These are phyloP conservation scores for Syrphus vitripennis DNA, from an alignment of 2,888 invertebrate genomes.

Conservation along the genomic window DNA sequence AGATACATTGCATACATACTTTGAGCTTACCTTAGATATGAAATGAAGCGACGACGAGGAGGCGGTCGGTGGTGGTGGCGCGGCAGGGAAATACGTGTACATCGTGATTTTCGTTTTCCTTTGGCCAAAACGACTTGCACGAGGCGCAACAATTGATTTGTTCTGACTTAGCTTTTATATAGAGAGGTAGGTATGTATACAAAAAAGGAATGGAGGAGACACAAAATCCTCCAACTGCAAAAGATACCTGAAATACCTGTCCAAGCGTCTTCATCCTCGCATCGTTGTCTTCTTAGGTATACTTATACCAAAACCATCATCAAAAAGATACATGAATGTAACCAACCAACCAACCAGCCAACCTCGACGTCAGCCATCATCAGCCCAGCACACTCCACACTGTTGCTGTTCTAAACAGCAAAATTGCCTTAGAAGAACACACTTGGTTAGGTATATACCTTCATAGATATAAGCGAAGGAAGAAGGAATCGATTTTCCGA, in stretches of 20 bases:
- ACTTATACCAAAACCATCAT: background rate
- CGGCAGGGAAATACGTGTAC: slow-evolving; percentile 15
- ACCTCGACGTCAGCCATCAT: background rate
- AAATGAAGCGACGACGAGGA: background rate
- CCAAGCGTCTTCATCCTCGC: slow-evolving; percentile 33
- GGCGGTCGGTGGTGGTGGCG: background rate
- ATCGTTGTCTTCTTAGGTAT: background rate
- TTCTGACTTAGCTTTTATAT: slow-evolving; percentile 10
- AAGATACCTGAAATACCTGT: slow-evolving; percentile 68
- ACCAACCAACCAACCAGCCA: background rate
- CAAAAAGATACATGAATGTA: slow-evolving; percentile 33
- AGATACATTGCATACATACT: background rate
- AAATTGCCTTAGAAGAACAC: slow-evolving; percentile 7
- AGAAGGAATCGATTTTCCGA: slow-evolving; percentile 42
- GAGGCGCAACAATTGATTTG: slow-evolving; percentile 57
- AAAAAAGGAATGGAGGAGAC: background rate
- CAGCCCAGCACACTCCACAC: background rate
- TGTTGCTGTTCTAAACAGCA: slow-evolving; percentile 33
- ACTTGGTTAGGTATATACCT: background rate
- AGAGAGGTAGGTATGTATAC: no score
- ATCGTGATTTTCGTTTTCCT: slow-evolving; percentile 60
- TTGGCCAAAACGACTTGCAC: slow-evolving; percentile 32
- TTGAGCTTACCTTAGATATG: slow-evolving; percentile 19
- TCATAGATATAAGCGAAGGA: background rate
- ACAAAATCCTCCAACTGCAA: slow-evolving; percentile 5